Evolutionary conservation across 2,797 vertebrate genomes (phyloP).

Genomic region (Chloroceryle inda): DNA sequence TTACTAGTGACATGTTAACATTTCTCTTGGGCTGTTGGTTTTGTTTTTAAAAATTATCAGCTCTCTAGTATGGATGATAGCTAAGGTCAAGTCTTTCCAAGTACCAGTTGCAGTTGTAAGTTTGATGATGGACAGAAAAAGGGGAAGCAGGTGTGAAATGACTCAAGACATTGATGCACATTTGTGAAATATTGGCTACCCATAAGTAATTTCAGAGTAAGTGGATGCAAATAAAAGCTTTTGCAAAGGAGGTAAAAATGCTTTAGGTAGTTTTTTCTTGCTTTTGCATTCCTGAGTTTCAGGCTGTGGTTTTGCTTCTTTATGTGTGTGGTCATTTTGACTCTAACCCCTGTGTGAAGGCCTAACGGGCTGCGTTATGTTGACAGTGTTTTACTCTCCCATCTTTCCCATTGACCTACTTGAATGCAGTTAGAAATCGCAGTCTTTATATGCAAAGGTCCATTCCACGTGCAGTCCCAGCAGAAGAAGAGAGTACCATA

Average conservation of each 20-base stretch:
- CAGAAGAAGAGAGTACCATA: background rate
- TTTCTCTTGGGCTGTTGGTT: background rate
- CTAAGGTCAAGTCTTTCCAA: background rate
- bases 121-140: background rate
- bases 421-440: background rate
- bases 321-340: background rate
- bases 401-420: background rate
- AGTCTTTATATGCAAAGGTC: background rate
- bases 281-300: background rate
- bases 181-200: background rate
- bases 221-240: background rate
- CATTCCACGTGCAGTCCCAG: background rate
- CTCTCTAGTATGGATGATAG: background rate
- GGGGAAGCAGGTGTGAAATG: background rate
- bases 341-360: background rate
- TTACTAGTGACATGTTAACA: background rate
- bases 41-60: background rate
- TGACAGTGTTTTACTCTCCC: background rate
- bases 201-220: background rate
- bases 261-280: background rate
- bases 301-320: background rate
- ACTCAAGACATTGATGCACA: background rate
- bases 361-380: background rate
- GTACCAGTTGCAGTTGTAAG: background rate
- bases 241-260: background rate